Evolutionary conservation across 2,888 invertebrate species (phyloP).

Genomic region (Eudemis profundana): DNA sequence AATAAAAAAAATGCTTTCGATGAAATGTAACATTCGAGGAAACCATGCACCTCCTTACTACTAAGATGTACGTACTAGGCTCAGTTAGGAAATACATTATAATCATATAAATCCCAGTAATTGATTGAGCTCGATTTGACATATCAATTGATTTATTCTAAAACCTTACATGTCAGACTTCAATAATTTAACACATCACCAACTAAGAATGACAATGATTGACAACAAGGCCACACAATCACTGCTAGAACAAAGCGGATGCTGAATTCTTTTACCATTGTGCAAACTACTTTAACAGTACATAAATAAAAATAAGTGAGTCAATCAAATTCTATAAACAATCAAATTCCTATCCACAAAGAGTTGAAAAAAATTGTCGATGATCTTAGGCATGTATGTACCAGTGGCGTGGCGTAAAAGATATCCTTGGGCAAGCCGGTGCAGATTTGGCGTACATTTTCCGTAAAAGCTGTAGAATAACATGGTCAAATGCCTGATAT

Average conservation of each 20-base stretch:
- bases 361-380: not conserved
- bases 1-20: too few relatives aligned
- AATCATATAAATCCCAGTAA: too few relatives aligned
- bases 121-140: not conserved
- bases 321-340: slow-evolving; percentile 1
- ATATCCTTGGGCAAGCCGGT: too few relatives aligned
- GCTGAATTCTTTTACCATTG: slow-evolving; percentile 33
- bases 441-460: too few relatives aligned
- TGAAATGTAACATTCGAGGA: too few relatives aligned
- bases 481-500: too few relatives aligned
- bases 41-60: too few relatives aligned
- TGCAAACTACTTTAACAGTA: slow-evolving; percentile 16
- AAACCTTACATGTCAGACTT: slow-evolving; percentile 31
- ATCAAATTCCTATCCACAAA: not conserved
- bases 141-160: slow-evolving; percentile 2
- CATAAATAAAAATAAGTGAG: slow-evolving; percentile 3
- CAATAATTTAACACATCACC: slow-evolving; percentile 39
- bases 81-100: too few relatives aligned
- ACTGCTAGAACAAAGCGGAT: slow-evolving; percentile 39
- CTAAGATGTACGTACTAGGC: too few relatives aligned
- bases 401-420: too few relatives aligned
- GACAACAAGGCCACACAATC: slow-evolving; percentile 43
- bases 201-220: slow-evolving; percentile 34
- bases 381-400: too few relatives aligned
- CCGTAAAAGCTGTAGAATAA: too few relatives aligned